phyloP scores from a whole-genome alignment of 2,797 vertebrate species.

The Chelidonichthys spinosus region DNA sequence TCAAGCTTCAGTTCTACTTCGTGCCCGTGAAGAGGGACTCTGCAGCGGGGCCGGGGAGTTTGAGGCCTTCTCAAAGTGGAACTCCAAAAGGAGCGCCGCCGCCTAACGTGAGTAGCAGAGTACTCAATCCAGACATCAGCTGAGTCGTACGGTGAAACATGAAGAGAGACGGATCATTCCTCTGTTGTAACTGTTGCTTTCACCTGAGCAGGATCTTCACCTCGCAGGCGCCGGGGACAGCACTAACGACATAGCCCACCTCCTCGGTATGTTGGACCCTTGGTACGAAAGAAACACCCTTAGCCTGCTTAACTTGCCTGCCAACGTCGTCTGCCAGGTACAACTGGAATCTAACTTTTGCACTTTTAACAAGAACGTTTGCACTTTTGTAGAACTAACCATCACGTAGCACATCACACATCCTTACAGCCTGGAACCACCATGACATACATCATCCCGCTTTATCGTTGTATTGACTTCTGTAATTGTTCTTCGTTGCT shows the following conservation, averaged over 20 bases:
- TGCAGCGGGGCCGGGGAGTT: not conserved
- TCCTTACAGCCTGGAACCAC: not conserved
- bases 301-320: slow-evolving; percentile 90
- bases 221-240: slow-evolving; percentile 80
- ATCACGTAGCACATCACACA: too few species aligned
- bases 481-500: slow-evolving; percentile 10
- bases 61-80: slow-evolving; percentile 41
- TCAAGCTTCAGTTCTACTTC: slow-evolving; percentile 94
- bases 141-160: not conserved
- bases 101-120: slow-evolving; percentile 56
- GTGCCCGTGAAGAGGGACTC: slow-evolving; percentile 89
- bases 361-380: not conserved
- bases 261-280: slow-evolving; percentile 95
- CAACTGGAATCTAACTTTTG: not conserved
- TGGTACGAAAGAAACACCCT: slow-evolving; percentile 97
- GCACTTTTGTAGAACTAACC: too few species aligned
- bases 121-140: not conserved
- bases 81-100: slow-evolving; percentile 49
- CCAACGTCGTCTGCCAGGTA: slow-evolving; percentile 93
- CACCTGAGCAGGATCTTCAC: slow-evolving; percentile 66
- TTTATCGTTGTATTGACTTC: not conserved
- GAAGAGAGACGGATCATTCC: not conserved
- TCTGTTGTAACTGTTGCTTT: slow-evolving; percentile 19
- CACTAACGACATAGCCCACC: slow-evolving; percentile 93
- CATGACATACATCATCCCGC: not conserved